Base-by-base conservation (phyloP, 1,140 invertebrate genomes). In the Meloidogyne hapla region DNA sequence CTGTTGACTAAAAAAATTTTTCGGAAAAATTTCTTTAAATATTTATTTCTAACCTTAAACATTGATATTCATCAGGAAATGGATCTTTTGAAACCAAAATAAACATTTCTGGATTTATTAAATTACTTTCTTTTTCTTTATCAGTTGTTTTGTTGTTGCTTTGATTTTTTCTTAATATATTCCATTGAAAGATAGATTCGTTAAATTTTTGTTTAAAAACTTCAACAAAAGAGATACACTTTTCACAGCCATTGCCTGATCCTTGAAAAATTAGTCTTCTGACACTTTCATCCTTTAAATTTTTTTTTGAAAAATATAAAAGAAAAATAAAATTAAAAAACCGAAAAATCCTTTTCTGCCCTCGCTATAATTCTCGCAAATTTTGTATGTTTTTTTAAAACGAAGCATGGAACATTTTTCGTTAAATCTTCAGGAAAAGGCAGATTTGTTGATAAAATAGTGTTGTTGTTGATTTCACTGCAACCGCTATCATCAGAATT, bases 31-130 rank as follows among this genome's bases (percentile, higher is more conserved):
- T 5, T 66, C n/a, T 15, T 18, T 18, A 25, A 42, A 18, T n/a
- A 23, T 67, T 8, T 21, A 9, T 0, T 21, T 42, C n/a, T 8
- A 65, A 42, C 40, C 28, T 38, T 67, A 42, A 67, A 38, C 28
- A 67, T 38, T 9, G 28, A 67, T 38, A 67, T 9, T 75, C 40
- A 15, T 38, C 28, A 13, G 74, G 68, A 74, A 75, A 75, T 15
- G 74, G 69, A 75, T 75, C 74, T 48, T 33, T 28, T 5, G 74
- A 75, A n/a, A 75, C 26, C 65, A 75, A 40, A 33, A 75, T 75
- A 64, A 75, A 75, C 6, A 75, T 75, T 26, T 45, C 48, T 28
- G 74, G 74, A 28, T 15, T 56, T 10, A 40, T 70, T 38, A 73
- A 73, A 67, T 75, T 28, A 18, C 77, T 62, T 74, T 28, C 42